Evolutionary conservation across 2,888 invertebrate genomes (phyloP).

Genomic region (Trissolcus brochymenae): DNA sequence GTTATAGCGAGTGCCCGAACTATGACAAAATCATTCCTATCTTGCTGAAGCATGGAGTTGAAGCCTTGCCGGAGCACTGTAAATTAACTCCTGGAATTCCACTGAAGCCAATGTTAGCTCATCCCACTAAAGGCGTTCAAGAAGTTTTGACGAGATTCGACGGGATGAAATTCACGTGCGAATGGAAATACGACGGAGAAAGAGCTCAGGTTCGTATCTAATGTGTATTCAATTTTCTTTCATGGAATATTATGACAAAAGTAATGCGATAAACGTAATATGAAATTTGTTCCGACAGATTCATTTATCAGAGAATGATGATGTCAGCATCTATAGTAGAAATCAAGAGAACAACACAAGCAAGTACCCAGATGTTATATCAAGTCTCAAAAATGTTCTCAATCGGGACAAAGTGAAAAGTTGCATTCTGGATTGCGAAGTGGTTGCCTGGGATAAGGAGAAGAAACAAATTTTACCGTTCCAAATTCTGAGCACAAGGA

Average conservation of each 20-base stretch:
- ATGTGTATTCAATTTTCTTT: conserved; percentile 1
- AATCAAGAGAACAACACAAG: conserved; percentile 96
- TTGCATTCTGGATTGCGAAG: conserved; percentile 96
- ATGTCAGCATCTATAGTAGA: conserved; percentile 91
- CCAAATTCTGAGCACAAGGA: conserved; percentile 95
- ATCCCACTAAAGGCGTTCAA: conserved; percentile 95
- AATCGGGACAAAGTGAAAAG: conserved; percentile 80
- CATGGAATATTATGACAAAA: too few relatives aligned
- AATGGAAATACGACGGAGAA: conserved; percentile 99
- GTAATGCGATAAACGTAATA: background rate
- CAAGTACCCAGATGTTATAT: conserved; percentile 97
- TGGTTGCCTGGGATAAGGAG: conserved; percentile 95
- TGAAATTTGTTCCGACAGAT: conserved; percentile 78
- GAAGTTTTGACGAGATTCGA: conserved; percentile 90
- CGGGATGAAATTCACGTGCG: conserved; percentile 94
- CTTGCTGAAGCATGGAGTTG: conserved; percentile 86
- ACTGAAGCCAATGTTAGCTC: conserved; percentile 98
- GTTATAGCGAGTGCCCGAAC: conserved; percentile 93
- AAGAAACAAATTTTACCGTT: conserved; percentile 95
- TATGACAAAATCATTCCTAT: conserved; percentile 90
- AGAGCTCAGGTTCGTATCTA: conserved; percentile 87
- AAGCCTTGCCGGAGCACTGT: conserved; percentile 86
- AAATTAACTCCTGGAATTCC: conserved; percentile 94
- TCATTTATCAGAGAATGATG: conserved; percentile 83
- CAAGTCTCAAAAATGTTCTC: conserved; percentile 81